Base-by-base conservation (phyloP, 2,113 vertebrate genomes). In the Calidris pugnax region DNA sequence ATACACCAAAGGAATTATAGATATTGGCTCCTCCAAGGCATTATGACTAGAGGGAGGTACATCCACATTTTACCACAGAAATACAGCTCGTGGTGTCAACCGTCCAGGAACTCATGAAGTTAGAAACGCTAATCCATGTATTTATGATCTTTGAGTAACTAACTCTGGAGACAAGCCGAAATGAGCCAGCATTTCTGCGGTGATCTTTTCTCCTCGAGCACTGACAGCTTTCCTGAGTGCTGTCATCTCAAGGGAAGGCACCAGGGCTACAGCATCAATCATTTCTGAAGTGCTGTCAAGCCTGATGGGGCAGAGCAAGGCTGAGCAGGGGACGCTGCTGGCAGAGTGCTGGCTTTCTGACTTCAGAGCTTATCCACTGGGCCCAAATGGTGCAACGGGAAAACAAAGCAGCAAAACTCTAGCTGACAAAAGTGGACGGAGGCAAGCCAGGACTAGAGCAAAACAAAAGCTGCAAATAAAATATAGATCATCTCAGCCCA, bases 401-500 rank as follows among this genome's bases (percentile, higher is more conserved):
- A 87, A 96, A 82, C 62, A 95, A 87, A 93, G 57, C 87, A 91
- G 66, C 53, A 87, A 85, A 95, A 55, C 20, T 26, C 56, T 43
- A 21, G 45, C 71, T 93, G 78, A 79, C 41, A 84, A 47, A 87
- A 83, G 63, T 32, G 14, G 63, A 57, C 33, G 43, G 59, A 93
- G 23, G 41, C 73, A 74, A 85, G 33, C 56, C 83, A 93, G 56
- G 37, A 75, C 24, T 37, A 67, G 47, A 74, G 62, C 15, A 83
- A 90, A 74, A 50, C 33, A 92, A 82, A 91, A 84, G 39, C 68
- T 92, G 43, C 43, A 92, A 87, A 77, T 28, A 74, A 78, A 86
- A 88, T 47, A 75, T 12, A 76, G 62, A 63, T 27, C 7, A 83
- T 28, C 35, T 83, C 35, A 81, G 28, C 27, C 24, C 14, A 30